Conservation (phyloP, 2,797 vertebrate species). For the Falco cherrug region DNA sequence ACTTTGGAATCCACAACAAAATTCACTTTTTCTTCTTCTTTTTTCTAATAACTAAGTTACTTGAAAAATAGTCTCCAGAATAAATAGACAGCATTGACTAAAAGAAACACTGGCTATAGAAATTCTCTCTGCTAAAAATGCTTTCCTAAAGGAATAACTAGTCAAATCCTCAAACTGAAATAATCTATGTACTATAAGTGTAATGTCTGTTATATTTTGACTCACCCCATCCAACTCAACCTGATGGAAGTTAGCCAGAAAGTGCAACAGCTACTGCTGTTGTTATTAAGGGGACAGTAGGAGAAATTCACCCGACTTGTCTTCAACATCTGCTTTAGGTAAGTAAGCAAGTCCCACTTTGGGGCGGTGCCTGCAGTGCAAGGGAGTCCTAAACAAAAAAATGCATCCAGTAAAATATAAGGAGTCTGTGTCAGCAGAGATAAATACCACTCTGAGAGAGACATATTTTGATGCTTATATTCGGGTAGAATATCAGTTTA, state of each 20-base stretch:
- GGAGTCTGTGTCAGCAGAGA: not conserved
- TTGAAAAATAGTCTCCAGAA: not conserved
- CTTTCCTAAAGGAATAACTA: not conserved
- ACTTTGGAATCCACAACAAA: not conserved
- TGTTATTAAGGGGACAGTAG: not conserved
- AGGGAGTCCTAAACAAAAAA: not conserved
- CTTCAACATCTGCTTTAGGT: not conserved
- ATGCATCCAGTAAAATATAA: not conserved
- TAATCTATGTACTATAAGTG: not conserved
- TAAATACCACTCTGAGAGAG: not conserved
- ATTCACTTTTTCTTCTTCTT: not conserved
- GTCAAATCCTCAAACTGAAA: not conserved
- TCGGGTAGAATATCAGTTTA: not conserved
- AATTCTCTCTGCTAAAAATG: not conserved
- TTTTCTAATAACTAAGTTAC: not conserved
- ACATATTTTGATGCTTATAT: not conserved
- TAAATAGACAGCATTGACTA: not conserved
- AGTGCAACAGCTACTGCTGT: not conserved
- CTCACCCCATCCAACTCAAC: not conserved
- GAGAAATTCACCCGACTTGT: not conserved
- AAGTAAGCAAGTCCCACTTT: not conserved
- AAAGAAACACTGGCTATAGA: not conserved
- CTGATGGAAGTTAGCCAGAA: not conserved
- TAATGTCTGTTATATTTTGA: not conserved
- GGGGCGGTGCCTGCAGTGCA: not conserved